phyloP scores from a whole-genome alignment of 2,113 vertebrate species.

The Acrocephalus arundinaceus region DNA sequence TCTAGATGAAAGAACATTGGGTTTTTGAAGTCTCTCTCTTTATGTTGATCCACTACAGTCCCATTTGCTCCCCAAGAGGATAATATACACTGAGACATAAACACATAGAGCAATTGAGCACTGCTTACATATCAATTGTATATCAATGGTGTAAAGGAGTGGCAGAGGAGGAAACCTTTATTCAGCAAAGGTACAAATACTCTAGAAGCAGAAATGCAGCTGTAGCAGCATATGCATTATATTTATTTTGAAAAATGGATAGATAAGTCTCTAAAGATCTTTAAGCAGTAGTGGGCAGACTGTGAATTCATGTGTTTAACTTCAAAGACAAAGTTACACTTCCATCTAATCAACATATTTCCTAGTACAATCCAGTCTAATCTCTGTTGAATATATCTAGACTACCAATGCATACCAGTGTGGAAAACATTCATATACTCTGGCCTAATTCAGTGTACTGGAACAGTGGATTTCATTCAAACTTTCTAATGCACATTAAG shows the following conservation, averaged over 20 bases:
- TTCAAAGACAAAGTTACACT: too few relatives aligned
- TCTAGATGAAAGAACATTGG: not conserved
- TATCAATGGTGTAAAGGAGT: not conserved
- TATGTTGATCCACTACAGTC: not conserved
- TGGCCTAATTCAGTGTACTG: not conserved
- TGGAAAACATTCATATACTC: not conserved
- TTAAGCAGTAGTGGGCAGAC: not conserved
- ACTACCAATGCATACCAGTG: not conserved
- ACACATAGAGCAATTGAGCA: not conserved
- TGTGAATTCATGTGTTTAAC: not conserved
- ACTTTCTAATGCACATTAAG: not conserved
- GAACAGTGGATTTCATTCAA: not conserved
- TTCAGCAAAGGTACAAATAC: not conserved
- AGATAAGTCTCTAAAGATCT: not conserved
- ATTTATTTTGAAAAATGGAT: not conserved
- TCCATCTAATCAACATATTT: not conserved
- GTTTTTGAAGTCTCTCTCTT: not conserved
- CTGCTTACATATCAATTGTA: not conserved
- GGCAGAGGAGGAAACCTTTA: not conserved
- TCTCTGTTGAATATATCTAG: not conserved
- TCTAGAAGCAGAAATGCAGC: not conserved
- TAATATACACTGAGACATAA: not conserved
- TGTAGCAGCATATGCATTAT: not conserved
- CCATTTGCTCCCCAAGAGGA: not conserved
- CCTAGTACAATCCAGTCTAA: not conserved